Conservation (phyloP, 30 jellyfish, hydroid and myxozoan genomes). For the Turritopsis dohrnii region DNA sequence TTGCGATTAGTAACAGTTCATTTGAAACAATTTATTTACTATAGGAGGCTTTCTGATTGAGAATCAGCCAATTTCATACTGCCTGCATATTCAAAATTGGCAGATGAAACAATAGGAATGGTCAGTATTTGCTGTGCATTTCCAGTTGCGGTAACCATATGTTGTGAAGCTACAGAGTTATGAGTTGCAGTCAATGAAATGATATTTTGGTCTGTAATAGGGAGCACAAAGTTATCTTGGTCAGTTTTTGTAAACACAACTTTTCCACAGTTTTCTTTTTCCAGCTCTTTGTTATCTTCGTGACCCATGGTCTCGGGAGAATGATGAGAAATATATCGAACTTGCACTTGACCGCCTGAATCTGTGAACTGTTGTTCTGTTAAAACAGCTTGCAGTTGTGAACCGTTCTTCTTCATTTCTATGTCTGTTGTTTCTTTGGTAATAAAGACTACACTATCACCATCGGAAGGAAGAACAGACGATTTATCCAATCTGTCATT, state of each 20-base stretch:
- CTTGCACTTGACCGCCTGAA: neutral
- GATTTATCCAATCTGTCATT: neutral
- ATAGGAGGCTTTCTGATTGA: neutral
- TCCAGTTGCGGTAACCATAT: neutral
- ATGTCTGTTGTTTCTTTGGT: neutral
- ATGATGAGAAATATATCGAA: neutral
- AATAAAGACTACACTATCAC: neutral
- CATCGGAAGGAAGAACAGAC: neutral
- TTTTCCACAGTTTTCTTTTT: neutral
- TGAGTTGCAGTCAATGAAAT: neutral
- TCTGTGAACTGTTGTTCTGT: neutral
- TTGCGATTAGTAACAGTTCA: too few species aligned
- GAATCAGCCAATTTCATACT: neutral
- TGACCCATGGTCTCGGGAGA: neutral
- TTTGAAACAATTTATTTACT: neutral
- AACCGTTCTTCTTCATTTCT: neutral
- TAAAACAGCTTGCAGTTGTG: neutral
- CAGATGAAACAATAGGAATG: neutral
- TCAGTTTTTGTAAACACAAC: slow-evolving; percentile 16
- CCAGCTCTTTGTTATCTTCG: neutral
- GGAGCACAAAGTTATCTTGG: slow-evolving; percentile 1
- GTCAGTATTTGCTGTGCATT: neutral
- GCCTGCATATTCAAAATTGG: neutral
- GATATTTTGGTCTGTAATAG: neutral
- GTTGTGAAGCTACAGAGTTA: slow-evolving; percentile 4